Evolutionary conservation across 1,140 invertebrate species (phyloP).

Genomic region (Drosophila leontia): DNA sequence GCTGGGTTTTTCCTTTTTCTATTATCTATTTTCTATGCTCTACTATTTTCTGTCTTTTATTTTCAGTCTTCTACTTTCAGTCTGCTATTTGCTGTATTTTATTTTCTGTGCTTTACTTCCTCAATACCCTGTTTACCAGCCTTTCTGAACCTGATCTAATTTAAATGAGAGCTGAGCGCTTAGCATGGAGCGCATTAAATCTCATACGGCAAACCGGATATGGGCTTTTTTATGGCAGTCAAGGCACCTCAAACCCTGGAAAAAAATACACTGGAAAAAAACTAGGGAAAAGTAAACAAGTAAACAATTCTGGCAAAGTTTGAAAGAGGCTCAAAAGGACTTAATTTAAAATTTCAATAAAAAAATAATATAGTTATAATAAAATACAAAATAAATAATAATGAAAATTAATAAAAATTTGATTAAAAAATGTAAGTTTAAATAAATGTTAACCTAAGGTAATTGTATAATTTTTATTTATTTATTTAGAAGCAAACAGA

Average conservation of each 20-base stretch:
- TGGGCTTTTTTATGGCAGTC: conserved; percentile 66
- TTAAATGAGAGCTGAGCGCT: conserved; percentile 60
- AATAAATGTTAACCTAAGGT: no score
- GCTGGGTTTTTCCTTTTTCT: neutral
- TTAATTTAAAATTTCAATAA: no score
- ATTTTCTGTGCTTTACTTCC: neutral
- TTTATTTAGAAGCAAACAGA: no score
- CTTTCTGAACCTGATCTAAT: conserved; percentile 62
- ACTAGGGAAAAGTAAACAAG: neutral
- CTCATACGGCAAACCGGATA: conserved; percentile 67
- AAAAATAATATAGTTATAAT: no score
- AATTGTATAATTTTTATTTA: no score
- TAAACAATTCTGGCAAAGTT: neutral
- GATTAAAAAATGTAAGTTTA: no score
- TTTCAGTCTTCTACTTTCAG: neutral
- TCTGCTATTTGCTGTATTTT: neutral
- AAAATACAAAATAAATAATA: no score
- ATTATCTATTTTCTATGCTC: no score
- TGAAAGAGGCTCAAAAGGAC: no score
- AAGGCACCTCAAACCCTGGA: conserved; percentile 4
- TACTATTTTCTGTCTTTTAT: neutral
- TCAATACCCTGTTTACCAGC: neutral
- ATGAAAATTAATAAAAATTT: no score
- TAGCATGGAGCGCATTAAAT: conserved; percentile 63
- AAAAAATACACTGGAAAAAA: neutral